Conservation (phyloP, 1,140 invertebrate species). For the Drosophila nigromelanica region DNA sequence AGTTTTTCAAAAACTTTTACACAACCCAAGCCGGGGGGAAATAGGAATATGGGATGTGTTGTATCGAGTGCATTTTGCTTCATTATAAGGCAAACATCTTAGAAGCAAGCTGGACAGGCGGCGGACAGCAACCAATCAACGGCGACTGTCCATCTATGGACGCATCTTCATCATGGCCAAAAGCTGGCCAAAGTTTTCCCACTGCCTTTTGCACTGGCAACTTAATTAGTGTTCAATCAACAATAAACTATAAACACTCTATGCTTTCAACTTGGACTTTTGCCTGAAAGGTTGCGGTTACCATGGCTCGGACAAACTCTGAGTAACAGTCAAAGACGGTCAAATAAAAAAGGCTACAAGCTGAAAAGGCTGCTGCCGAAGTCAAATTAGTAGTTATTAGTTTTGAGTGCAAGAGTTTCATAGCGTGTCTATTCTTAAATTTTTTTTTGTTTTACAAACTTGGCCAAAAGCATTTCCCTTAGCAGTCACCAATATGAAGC, state of each 20-base stretch:
- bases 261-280: conserved; percentile 71
- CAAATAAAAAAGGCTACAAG: conserved; percentile 11
- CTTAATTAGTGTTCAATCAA: conserved; percentile 83
- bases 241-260: conserved; percentile 82
- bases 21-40: conserved; percentile 15
- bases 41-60: conserved; percentile 20
- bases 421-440: not conserved
- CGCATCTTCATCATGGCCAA: conserved; percentile 49
- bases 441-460: conserved; percentile 15
- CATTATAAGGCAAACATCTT: conserved; percentile 72
- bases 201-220: conserved; percentile 63
- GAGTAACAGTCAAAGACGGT: conserved; percentile 46
- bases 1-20: conserved; percentile 67
- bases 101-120: conserved; percentile 24
- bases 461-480: conserved; percentile 7
- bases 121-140: conserved; percentile 66
- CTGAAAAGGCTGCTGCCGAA: conserved; percentile 12
- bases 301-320: conserved; percentile 62
- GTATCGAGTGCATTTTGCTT: conserved; percentile 55
- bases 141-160: conserved; percentile 61
- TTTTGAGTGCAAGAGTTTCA: conserved; percentile 64
- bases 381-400: conserved; percentile 78
- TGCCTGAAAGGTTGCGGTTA: conserved; percentile 75
- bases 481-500: no score
- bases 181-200: conserved; percentile 62